These are phyloP conservation scores for Gryllus bimaculatus DNA, from an alignment of 1,140 invertebrate genomes.

Conservation along the genomic window DNA sequence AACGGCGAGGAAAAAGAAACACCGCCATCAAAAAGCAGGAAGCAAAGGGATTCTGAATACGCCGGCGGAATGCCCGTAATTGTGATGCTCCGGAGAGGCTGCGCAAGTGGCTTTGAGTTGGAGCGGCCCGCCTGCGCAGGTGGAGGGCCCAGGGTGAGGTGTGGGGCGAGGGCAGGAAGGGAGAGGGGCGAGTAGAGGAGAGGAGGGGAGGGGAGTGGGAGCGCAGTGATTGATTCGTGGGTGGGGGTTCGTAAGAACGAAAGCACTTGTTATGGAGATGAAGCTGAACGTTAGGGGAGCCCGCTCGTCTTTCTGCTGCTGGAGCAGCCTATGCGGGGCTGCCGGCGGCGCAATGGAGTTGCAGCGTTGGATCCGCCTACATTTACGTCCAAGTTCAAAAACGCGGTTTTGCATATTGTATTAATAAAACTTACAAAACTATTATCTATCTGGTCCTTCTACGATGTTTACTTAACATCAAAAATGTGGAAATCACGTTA, in stretches of 20 bases:
- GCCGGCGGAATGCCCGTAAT: neutral
- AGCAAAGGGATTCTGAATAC: neutral
- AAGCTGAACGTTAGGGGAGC: neutral
- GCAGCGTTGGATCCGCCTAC: too few relatives aligned
- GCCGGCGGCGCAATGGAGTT: too few relatives aligned
- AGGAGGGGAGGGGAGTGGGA: too few relatives aligned
- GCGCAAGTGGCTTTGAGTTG: neutral
- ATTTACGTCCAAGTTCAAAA: too few relatives aligned
- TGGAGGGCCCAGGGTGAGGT: neutral
- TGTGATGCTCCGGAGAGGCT: neutral
- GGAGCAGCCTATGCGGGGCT: too few relatives aligned
- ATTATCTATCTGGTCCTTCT: too few relatives aligned
- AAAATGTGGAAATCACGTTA: too few relatives aligned
- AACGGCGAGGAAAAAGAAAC: neutral
- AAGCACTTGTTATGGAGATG: conserved; percentile 4
- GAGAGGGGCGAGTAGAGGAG: too few relatives aligned
- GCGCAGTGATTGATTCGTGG: neutral
- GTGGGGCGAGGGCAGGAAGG: too few relatives aligned
- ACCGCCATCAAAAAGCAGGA: neutral
- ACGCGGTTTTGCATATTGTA: too few relatives aligned
- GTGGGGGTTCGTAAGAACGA: neutral
- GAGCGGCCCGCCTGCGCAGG: neutral
- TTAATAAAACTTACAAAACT: too few relatives aligned
- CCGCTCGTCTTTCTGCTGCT: neutral
- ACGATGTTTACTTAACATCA: too few relatives aligned